Evolutionary conservation across 1,140 invertebrate genomes (phyloP), one percentile per base, ranked within the genome.

Genomic region (Brachionus angularis): DNA sequence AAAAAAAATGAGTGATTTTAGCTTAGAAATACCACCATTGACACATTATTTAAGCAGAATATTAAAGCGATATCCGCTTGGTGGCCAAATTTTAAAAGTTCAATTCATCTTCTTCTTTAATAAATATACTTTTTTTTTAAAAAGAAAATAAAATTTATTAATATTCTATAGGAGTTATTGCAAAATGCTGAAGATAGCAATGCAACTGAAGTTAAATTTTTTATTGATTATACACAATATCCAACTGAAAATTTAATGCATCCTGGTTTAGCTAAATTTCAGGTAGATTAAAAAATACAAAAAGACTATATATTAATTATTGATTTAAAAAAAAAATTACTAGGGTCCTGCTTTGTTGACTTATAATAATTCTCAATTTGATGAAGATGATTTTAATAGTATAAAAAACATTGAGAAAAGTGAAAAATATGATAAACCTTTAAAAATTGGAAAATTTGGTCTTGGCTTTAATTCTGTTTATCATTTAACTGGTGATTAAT

Each of bases 141-240:
- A n/a, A n/a, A n/a, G 10, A 14, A 5, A 10, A 23, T 23, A 3
- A 7, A 1, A 16, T 36, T 42, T 39, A 12, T 39, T 14, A n/a
- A 7, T 14, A 8, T 39, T 25, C 5, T 1, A 18, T 39, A 79
- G 72, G 78, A 79, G 72, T 71, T 79, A 12, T 31, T 79, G 0
- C 78, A 79, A 55, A 79, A 91, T 75, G 77, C 79, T 31, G 79
- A 80, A 74, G 79, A 80, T 75, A 78, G 78, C 14, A 72, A 73
- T 16, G 79, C 78, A 12, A 78, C 75, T 18, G 77, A 78, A 72
- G 69, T 79, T 4, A 73, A 75, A 29, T 79, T 80, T 58, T 74
- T 79, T 12, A 73, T 74, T 52, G 79, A 80, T 67, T 75, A 72
- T 23, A 72, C 75, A 33, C 50, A 42, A 4, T 75, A 77, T 67